Conservation (phyloP, 2,797 vertebrate species). For the Falco concolor region DNA sequence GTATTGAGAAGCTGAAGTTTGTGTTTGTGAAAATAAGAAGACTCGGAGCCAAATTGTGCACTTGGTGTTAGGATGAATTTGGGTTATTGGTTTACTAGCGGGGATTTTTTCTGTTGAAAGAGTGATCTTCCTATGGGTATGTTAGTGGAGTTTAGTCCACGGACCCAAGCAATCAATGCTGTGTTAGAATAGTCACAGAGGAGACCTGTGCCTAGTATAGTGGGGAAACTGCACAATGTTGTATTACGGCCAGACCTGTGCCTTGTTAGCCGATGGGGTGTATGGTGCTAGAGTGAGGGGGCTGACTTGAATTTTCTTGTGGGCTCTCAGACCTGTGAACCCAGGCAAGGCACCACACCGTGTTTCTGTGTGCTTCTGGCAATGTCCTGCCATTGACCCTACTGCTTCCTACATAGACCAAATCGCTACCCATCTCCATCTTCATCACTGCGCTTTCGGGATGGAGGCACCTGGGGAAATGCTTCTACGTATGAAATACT, state of each 20-base stretch:
- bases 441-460: too few species aligned
- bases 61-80: neutral
- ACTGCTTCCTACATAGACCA: neutral
- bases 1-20: neutral
- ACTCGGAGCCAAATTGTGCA: neutral
- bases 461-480: neutral
- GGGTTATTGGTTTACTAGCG: neutral
- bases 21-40: neutral
- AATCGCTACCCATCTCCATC: neutral
- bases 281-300: neutral
- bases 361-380: neutral
- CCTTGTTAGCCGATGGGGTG: neutral
- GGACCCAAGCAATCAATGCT: neutral
- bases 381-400: accelerated
- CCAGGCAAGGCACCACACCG: neutral
- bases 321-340: neutral
- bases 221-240: neutral
- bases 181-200: too few species aligned
- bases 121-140: neutral
- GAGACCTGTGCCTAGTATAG: neutral
- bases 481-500: neutral
- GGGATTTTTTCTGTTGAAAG: neutral
- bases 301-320: neutral
- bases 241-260: neutral
- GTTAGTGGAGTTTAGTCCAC: neutral